Evolutionary conservation across 2,113 vertebrate genomes (phyloP), one percentile per base, ranked within the genome.

Genomic region (Pionites leucogaster): DNA sequence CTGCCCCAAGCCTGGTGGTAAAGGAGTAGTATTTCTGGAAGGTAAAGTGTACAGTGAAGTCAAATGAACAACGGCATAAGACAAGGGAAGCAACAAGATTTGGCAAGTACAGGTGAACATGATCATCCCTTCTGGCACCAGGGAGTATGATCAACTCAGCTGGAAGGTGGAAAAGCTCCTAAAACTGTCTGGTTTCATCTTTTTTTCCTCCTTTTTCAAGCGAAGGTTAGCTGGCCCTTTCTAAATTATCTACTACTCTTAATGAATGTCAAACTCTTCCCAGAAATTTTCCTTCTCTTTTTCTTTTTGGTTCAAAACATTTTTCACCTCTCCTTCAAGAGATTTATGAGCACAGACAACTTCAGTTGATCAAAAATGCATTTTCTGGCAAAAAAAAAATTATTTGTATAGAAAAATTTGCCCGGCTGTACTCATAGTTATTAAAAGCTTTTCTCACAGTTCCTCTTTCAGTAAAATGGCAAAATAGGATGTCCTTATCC

Each of bases 131-230:
- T 88, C 53, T 53, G 28, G 24, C 17, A 91, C 7, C 13, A 41
- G 22, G 8, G 64, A 50, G 10, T 84, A 28, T 12, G 25, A 22
- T 12, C 60, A 52, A 47, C 8, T 91, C 22, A 78, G 24, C 13
- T 49, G 13, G 31, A 69, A 83, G n/a, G 8, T 63, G 18, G 15
- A 52, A 92, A 67, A 91, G n/a, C 29, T 85, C 29, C 4, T 39
- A 64, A 80, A 27, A 46, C 4, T 35, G 6, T 25, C 17, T 55
- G 53, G 29, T 20, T 41, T 39, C 18, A 24, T 80, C 23, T 15
- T 18, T 2, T 0, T 0, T 2, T 1, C 20, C 1, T 1, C 4
- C 14, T 10, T 6, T 47, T 55, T 47, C 8, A 47, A 59, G 64
- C 37, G 12, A 39, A 69, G 3, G 6, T 42, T 69, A 18, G 2